Percentiles rank a stretch among this genome's conserved stretches.
phyloP scores from a whole-genome alignment of 1,140 invertebrate species.

The Ceratitis capitata region DNA sequence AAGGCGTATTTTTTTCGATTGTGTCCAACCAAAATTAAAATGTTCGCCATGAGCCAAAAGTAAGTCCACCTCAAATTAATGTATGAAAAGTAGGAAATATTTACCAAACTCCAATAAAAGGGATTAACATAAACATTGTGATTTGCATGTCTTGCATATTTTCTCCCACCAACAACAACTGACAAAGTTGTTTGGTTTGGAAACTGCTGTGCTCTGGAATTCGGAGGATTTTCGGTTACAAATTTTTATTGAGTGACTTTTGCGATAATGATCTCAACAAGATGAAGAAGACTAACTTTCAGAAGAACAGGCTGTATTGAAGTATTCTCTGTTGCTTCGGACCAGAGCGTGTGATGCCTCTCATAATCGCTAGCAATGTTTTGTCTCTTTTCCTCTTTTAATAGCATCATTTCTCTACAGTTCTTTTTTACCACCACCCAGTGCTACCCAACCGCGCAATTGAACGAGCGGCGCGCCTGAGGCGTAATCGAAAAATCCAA shows the following conservation, averaged over 20 bases:
- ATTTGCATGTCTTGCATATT: neutral
- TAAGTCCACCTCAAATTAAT: neutral
- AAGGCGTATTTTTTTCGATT: neutral
- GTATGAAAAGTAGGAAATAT: neutral
- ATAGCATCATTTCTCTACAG: no score
- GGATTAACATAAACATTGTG: slow-evolving; percentile 16
- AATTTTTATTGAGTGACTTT: neutral
- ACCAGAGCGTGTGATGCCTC: no score
- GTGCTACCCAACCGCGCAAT: no score
- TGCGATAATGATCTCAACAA: no score
- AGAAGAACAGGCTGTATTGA: no score
- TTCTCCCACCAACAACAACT: neutral
- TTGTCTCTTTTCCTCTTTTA: no score
- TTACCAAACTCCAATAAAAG: neutral
- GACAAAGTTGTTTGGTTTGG: neutral
- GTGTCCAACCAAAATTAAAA: slow-evolving; percentile 3
- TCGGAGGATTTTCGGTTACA: neutral
- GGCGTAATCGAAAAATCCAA: no score
- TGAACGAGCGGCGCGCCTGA: no score
- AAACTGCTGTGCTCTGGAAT: neutral
- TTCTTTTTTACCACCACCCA: no score
- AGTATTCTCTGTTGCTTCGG: no score
- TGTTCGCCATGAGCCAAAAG: neutral
- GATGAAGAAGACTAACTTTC: no score
- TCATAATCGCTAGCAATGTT: no score